Evolutionary conservation across 2,888 invertebrate genomes (phyloP), one percentile per base, ranked within the genome.

Genomic region (Thera obeliscata): DNA sequence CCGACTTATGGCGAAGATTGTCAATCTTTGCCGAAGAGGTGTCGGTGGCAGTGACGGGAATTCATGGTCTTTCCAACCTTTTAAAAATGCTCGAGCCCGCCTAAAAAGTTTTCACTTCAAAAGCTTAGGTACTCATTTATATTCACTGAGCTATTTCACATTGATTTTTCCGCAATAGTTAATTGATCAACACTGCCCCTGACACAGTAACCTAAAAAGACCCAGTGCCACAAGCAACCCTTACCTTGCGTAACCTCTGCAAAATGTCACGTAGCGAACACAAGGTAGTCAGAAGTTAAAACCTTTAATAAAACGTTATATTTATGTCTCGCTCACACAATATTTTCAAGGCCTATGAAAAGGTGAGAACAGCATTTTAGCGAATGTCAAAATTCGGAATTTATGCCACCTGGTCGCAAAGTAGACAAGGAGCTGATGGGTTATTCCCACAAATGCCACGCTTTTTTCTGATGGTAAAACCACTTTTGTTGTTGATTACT

Each of bases 381-480:
- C 73, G 56, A 65, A 70, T 78, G 79, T 78, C 77, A 78, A 74
- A 78, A 74, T 70, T 66, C 66, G 64, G 73, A 74, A 80, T 81
- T 78, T 79, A 79, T 75, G 69, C 56, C 55, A 43, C 50, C 52
- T 35, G 56, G 12, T 33, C 59, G 48, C 22, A 56, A 41, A 49
- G 38, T 60, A 49, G 59, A 36, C 38, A 2, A 22, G 11, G 56
- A 60, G 65, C 38, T 49, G 4, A 49, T 35, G 43, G 6, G 22
- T 22, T 22, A 22, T 22, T 22, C 22, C 22, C 1, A 22, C 22
- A 0, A 22, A 22, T 22, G 22, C 22, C 1, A 22, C 0, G 22
- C 22, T 22, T 22, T 22, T 22, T 22, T 22, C n/a, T n/a, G 1
- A 22, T 22, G 22, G 22, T 1, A 52, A 38, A 57, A 36, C 43